Evolutionary conservation across 1,140 invertebrate genomes (phyloP), one percentile per base, ranked within the genome.

Genomic region (Drosophila repletoides): DNA sequence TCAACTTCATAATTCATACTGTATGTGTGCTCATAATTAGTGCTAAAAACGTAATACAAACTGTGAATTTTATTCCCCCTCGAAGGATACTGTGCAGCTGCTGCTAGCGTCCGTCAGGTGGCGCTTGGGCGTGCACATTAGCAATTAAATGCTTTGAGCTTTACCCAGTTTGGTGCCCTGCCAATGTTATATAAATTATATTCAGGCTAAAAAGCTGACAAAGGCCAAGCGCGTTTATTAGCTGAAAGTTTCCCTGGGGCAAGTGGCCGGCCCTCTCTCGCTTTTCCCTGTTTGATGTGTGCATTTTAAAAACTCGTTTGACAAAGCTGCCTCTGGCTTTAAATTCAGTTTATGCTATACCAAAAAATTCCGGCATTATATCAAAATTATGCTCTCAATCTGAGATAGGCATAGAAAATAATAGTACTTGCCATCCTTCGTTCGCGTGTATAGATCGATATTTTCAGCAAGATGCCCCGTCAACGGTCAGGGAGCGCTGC

Each of bases 101-200:
- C 38, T n/a, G 24, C 24, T 12, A 6, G 46, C 6, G 21, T 21
- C 26, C 60, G 31, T 31, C 66, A 81, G 69, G 72, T 71, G 71
- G 36, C 56, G 36, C 40, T 34, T 9, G 34, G 29, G 56, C 79
- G 52, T 84, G 74, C 70, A 71, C 48, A 64, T 21, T 61, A 52
- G 56, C 60, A 84, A 79, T 84, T 84, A 84, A 63, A 56, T 26
- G 34, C 14, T 53, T 41, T 40, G 14, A 43, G 58, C 36, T 29
- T 43, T 52, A 38, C 26, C 17, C 64, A 55, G 9, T 40, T 68
- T 7, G 7, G 24, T 56, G 14, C 36, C 45, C 34, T 31, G 73
- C 49, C 64, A 71, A 71, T 84, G 65, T 68, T 60, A 74, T 74
- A 70, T 71, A 77, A 64, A 84, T 86, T 75, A 84, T 61, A 52